These are phyloP conservation scores for Brachynemurus nebulosus DNA, from an alignment of 2,888 invertebrate genomes.

Conservation along the genomic window DNA sequence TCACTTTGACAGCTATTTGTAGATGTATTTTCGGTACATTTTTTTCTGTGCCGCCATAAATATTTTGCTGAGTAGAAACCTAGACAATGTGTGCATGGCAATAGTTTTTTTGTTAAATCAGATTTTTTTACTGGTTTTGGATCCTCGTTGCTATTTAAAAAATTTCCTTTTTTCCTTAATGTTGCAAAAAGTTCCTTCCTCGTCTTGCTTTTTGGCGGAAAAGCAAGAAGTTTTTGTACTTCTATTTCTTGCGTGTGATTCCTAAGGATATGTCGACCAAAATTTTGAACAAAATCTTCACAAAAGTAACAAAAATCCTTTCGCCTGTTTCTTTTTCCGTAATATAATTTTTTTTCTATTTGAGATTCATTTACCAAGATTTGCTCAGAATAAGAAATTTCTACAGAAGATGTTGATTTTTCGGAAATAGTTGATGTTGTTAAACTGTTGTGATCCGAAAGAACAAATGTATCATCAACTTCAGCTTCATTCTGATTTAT, in stretches of 20 bases:
- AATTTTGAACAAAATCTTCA: neutral
- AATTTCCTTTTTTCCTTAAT: slow-evolving; percentile 9
- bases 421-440: too few species aligned
- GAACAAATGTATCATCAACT: too few species aligned
- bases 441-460: too few species aligned
- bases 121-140: neutral
- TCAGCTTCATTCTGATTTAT: too few species aligned
- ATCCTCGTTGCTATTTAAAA: slow-evolving; percentile 4
- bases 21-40: neutral
- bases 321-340: too few species aligned
- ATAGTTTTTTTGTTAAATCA: too few species aligned
- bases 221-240: neutral
- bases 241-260: neutral
- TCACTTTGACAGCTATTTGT: slow-evolving; percentile 7
- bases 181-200: slow-evolving; percentile 8
- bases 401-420: too few species aligned
- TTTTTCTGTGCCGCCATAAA: slow-evolving; percentile 8
- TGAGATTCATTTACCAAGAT: too few species aligned
- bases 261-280: neutral
- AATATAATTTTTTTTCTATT: too few species aligned
- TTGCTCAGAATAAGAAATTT: too few species aligned
- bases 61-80: slow-evolving; percentile 10
- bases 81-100: slow-evolving; percentile 9
- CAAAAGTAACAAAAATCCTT: neutral
- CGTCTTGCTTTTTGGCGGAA: neutral